These are phyloP conservation scores for Larimichthys crocea DNA, from an alignment of 2,113 vertebrate genomes.

Conservation along the genomic window DNA sequence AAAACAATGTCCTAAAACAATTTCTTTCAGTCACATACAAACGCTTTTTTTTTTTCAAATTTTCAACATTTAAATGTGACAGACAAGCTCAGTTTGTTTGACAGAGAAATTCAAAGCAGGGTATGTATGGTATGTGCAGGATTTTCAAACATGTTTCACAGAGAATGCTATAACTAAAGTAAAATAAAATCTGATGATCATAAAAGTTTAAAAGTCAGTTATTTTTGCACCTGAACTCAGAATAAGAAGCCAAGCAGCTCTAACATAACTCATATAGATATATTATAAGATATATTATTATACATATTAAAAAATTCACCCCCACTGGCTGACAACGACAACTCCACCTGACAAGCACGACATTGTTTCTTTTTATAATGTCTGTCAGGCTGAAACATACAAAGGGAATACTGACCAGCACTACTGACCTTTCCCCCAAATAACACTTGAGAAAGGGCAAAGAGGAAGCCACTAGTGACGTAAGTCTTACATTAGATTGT, in stretches of 20 bases:
- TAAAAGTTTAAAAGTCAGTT: too few relatives aligned
- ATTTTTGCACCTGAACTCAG: too few relatives aligned
- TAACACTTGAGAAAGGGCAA: constrained; percentile 3
- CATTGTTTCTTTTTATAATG: neutral
- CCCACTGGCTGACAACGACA: neutral
- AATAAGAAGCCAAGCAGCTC: too few relatives aligned
- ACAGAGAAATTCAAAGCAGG: neutral
- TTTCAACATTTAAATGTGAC: too few relatives aligned
- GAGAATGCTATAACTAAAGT: too few relatives aligned
- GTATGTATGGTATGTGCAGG: too few relatives aligned
- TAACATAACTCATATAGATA: too few relatives aligned
- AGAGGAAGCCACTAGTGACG: neutral
- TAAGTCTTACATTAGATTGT: neutral
- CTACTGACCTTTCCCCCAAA: constrained; percentile 24
- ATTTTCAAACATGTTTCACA: too few relatives aligned
- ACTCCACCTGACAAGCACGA: neutral
- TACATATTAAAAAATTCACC: neutral
- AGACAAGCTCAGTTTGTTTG: neutral
- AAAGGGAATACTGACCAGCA: constrained; percentile 9
- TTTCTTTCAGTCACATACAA: too few relatives aligned
- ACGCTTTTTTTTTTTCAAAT: too few relatives aligned
- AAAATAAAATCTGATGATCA: too few relatives aligned
- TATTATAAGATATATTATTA: too few relatives aligned
- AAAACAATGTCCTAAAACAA: neutral
- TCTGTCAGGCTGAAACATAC: neutral